Conservation (phyloP, 2,888 invertebrate genomes). For the Abscondita cerata region DNA sequence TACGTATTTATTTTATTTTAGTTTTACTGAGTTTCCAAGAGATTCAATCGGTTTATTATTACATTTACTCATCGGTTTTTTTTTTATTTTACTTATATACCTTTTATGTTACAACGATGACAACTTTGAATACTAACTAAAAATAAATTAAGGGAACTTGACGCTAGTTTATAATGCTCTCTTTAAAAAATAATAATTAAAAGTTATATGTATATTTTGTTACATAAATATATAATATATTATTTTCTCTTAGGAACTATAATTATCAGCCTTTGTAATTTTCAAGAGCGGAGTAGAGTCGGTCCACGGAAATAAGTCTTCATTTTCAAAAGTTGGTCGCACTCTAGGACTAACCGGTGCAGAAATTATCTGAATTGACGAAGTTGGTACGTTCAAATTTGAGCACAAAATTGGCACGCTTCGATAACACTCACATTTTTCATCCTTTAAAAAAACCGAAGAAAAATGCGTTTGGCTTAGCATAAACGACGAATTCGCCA, state of each 20-base stretch:
- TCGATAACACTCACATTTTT: slow-evolving; percentile 43
- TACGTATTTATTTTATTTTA: no score
- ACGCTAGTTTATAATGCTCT: no score
- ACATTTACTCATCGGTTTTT: no score
- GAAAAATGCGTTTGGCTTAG: slow-evolving; percentile 53
- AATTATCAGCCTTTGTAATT: slow-evolving; percentile 44
- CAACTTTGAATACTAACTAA: no score
- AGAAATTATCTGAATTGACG: slow-evolving; percentile 48
- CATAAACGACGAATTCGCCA: slow-evolving; percentile 55
- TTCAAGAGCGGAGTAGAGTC: slow-evolving; percentile 54
- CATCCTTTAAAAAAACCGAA: slow-evolving; percentile 47
- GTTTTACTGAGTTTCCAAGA: no score
- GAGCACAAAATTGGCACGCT: slow-evolving; percentile 53
- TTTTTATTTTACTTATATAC: no score
- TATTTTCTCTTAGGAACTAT: not conserved
- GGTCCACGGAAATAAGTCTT: slow-evolving; percentile 48
- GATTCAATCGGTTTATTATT: no score
- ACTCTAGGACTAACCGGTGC: slow-evolving; percentile 52
- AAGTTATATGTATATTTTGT: not conserved
- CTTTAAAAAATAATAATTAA: no score
- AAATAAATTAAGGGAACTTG: no score
- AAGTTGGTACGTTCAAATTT: slow-evolving; percentile 47
- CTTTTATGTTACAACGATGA: no score
- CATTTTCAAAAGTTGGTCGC: slow-evolving; percentile 47
- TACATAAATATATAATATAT: not conserved